Base-by-base conservation (phyloP, 2,797 vertebrate genomes). In the Podarcis lilfordi region DNA sequence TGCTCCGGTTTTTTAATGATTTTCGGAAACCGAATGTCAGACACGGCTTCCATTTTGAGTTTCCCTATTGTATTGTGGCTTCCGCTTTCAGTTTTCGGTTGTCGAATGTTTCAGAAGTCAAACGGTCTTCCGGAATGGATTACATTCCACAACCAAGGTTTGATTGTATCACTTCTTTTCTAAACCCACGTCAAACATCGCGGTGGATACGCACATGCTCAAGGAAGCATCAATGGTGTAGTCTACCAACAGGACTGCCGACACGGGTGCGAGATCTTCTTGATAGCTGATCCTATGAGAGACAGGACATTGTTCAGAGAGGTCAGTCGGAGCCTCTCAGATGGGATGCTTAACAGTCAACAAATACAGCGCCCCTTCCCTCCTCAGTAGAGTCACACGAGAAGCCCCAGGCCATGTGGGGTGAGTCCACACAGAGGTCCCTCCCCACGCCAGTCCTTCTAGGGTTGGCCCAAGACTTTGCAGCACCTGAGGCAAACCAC, bases 261-360 rank as follows among this genome's bases (percentile, higher is more conserved):
- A 82, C 78, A 97, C 74, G 1, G 98, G 97, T 40, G 2, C 72
- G 88, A 99, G 96, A 93, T 98, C 96, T 7, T 88, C 94, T 96
- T 99, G 99, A 84, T 97, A 96, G 95, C 98, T 99, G n/a, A 98
- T 94, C 92, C 98, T 99, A 95, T 66, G 90, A 2, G 79, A 94
- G 45, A 89, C 90, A 64, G 5, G 27, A 78, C 10, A 2, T 4
- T 8, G 9, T 2, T 85, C 2, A 75, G 29, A 8, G 35, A 8
- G 32, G 25, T 80, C 59, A 23, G 21, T 50, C 8, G 61, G 4
- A 2, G 17, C 25, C n/a, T 66, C 9, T 5, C 66, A 79, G 40
- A 25, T 4, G 9, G 25, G 25, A 10, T 80, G 64, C 32, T 64
- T 35, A 74, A 29, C 8, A 64, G 7, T 79, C 17, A 74, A 45